These are phyloP conservation scores for Drosophila flavopinicola DNA, from an alignment of 2,888 invertebrate species.

Conservation along the genomic window DNA sequence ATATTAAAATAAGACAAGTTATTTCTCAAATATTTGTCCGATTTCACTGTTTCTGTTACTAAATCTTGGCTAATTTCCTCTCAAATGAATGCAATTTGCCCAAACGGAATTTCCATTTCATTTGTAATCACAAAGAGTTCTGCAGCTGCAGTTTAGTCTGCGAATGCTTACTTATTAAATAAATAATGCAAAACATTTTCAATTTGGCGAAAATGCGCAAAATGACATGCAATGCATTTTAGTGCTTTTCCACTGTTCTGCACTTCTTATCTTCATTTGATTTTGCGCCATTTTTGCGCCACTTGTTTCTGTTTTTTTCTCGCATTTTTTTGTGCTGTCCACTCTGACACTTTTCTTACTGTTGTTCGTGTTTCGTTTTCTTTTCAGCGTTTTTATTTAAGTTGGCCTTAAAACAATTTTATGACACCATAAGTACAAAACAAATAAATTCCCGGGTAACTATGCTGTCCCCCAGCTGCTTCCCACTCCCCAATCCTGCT, in stretches of 20 bases:
- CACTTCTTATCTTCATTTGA: slow-evolving; percentile 58
- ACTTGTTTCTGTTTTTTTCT: slow-evolving; percentile 25
- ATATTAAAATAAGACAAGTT: no score
- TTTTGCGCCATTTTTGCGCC: slow-evolving; percentile 39
- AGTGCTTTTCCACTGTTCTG: slow-evolving; percentile 42
- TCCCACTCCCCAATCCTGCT: background rate
- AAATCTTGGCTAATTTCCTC: no score
- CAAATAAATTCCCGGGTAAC: slow-evolving; percentile 69
- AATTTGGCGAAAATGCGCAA: slow-evolving; percentile 56
- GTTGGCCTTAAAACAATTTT: slow-evolving; percentile 76
- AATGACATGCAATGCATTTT: slow-evolving; percentile 65
- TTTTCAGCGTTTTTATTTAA: slow-evolving; percentile 58
- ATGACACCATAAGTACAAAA: slow-evolving; percentile 77
- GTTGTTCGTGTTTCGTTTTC: background rate
- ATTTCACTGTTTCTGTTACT: no score
- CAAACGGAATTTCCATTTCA: background rate
- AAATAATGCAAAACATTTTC: slow-evolving; percentile 61
- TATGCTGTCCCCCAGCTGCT: slow-evolving; percentile 9
- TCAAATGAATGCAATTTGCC: no score
- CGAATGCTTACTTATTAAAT: slow-evolving; percentile 41
- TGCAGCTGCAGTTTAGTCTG: background rate
- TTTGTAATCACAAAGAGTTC: background rate
- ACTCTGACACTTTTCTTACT: slow-evolving; percentile 29
- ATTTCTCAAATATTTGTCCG: no score
- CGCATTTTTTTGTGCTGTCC: slow-evolving; percentile 32